These are phyloP conservation scores for Sander lucioperca DNA, from an alignment of 2,113 vertebrate species.

Conservation along the genomic window DNA sequence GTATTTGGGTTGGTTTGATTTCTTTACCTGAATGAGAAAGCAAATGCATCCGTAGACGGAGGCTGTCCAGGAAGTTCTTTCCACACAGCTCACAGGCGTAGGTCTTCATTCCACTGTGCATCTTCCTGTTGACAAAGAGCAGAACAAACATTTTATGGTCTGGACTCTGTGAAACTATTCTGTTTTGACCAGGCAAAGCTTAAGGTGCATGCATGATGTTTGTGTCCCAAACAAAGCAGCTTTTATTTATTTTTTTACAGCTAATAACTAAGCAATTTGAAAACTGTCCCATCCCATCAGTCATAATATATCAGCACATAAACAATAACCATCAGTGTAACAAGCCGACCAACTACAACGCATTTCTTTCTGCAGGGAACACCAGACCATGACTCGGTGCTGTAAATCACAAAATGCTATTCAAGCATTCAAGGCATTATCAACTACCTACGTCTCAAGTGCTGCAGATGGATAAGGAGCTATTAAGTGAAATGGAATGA, in stretches of 20 bases:
- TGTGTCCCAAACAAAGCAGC: neutral
- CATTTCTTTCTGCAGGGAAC: constrained; percentile 27
- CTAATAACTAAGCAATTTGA: neutral
- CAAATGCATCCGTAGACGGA: constrained; percentile 99
- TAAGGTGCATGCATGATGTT: neutral
- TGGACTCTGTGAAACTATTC: neutral
- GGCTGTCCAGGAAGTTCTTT: constrained; percentile 98
- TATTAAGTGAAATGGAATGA: constrained; percentile 38
- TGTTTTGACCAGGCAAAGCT: neutral
- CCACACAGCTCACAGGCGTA: constrained; percentile 98
- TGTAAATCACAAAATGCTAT: constrained; percentile 60
- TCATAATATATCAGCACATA: constrained; percentile 39
- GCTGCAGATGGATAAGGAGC: constrained; percentile 46
- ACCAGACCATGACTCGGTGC: constrained; percentile 20
- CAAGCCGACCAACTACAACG: constrained; percentile 7
- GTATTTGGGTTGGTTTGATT: constrained; percentile 11
- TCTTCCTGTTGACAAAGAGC: constrained; percentile 88
- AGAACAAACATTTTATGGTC: constrained; percentile 42
- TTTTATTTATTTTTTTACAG: too few species aligned
- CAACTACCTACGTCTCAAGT: constrained; percentile 44
- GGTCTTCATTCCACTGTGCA: constrained; percentile 99
- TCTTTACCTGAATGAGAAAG: constrained; percentile 96
- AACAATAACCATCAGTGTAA: constrained; percentile 41
- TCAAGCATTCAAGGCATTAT: constrained; percentile 53
- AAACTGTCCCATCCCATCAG: constrained; percentile 34